Evolutionary conservation across 2,113 vertebrate genomes (phyloP).

Genomic region (Siniperca knerii): DNA sequence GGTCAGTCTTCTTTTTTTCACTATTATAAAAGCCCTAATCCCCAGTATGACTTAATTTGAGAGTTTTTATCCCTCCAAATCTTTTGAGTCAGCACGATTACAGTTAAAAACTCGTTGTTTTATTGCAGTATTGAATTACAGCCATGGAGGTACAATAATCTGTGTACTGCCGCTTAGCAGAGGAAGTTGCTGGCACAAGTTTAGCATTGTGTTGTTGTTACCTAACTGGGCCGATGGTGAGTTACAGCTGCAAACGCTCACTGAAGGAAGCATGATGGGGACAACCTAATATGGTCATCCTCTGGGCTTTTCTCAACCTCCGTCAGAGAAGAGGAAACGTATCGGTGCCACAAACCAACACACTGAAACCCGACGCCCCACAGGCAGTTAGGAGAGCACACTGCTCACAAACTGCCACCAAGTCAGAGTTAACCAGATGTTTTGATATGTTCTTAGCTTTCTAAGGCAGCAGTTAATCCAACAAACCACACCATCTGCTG

Average conservation of each 20-base stretch:
- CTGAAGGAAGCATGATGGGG: slow-evolving; percentile 42
- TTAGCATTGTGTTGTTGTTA: slow-evolving; percentile 39
- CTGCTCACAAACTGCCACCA: slow-evolving; percentile 29
- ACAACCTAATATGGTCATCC: slow-evolving; percentile 67
- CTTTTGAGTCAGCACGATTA: not conserved
- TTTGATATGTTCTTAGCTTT: slow-evolving; percentile 9
- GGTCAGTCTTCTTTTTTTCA: not conserved
- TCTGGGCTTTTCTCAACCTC: slow-evolving; percentile 19
- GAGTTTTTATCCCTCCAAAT: not conserved
- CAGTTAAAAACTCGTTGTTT: not conserved
- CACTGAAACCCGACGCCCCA: not conserved
- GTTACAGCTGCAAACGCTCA: slow-evolving; percentile 69
- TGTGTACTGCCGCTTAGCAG: not conserved
- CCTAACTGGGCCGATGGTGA: slow-evolving; percentile 9
- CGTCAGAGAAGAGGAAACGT: not conserved
- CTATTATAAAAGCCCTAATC: not conserved
- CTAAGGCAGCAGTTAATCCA: not conserved
- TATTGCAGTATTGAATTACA: not conserved
- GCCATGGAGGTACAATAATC: not conserved
- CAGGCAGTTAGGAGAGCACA: slow-evolving; percentile 8
- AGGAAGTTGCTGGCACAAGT: slow-evolving; percentile 25
- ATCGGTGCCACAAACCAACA: not conserved
- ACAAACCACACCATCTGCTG: slow-evolving; percentile 22
- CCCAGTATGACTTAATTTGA: not conserved
- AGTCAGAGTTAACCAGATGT: slow-evolving; percentile 35